Base-by-base conservation (phyloP, 2,797 vertebrate genomes). In the Pseudomugil tenellus region DNA sequence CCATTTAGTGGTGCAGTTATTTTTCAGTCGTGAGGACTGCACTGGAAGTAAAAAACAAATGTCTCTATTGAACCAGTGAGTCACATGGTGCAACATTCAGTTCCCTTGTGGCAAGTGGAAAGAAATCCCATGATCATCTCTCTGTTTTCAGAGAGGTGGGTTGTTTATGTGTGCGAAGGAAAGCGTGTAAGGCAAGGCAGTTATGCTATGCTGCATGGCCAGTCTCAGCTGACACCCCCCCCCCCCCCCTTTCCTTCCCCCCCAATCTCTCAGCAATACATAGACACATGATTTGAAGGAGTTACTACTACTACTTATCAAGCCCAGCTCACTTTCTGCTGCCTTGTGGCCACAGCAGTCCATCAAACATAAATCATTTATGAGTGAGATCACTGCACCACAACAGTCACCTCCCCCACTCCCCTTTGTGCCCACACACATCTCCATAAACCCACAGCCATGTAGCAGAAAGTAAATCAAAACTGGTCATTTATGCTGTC, bases 331-430 rank as follows among this genome's bases (percentile, higher is more conserved):
- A 61, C 29, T 53, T 51, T 70, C 61, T 43, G 59, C 72, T 32
- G 66, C 68, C 79, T 70, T 17, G 14, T 54, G 67, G 78, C 82
- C 86, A 73, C 76, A 69, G 63, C 76, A 54, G 78, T 76, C 85
- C 77, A 87, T 85, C 77, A 77, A 61, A 82, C 58, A 72, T 90
- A 81, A 88, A 91, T 88, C 84, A 91, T 91, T 79, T 79, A 90
- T 87, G 77, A 83, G 89, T 87, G 87, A 91, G 84, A 86, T 90
- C 89, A 89, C 83, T 87, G 82, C 85, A 79, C 79, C 78, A 80
- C 85, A 85, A 66, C 63, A 77, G 81, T 61, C 61, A 53, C 77
- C 74, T 62, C 76, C 71, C 69, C 70, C 57, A 0, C 49, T 4
- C 66, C 58, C 65, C 46, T 9, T 56, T 16, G 13, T 46, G 4